Conservation (phyloP, 2,888 invertebrate species). For the Scelioninae gen. 1 region DNA sequence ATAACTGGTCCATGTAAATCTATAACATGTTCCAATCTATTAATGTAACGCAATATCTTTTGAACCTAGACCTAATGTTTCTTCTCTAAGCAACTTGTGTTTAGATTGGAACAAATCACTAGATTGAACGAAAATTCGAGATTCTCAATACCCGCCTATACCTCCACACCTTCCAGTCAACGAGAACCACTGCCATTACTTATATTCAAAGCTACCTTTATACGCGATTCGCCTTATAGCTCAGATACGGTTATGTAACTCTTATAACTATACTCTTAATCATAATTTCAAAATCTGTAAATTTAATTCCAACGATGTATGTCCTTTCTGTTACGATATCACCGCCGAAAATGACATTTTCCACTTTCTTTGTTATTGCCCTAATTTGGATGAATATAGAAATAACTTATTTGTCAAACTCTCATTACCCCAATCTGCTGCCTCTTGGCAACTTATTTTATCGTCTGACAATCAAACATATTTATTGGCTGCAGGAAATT, state of each 20-base stretch:
- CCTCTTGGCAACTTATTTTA: not conserved
- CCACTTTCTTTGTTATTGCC: not conserved
- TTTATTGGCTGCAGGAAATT: not conserved
- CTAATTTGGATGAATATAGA: not conserved
- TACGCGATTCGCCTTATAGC: not conserved
- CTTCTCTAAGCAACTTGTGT: not conserved
- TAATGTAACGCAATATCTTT: not conserved
- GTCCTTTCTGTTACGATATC: not conserved
- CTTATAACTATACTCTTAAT: not conserved
- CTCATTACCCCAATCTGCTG: not conserved
- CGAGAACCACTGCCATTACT: not conserved
- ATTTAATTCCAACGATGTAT: not conserved
- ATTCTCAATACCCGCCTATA: not conserved
- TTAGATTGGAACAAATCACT: not conserved
- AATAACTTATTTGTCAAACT: not conserved
- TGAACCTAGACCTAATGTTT: not conserved
- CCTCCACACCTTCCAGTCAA: not conserved
- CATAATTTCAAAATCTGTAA: not conserved
- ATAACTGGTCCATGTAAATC: no score
- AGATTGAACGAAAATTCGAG: not conserved
- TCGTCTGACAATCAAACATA: not conserved
- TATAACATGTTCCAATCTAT: no score
- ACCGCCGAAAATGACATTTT: not conserved
- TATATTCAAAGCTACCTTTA: not conserved
- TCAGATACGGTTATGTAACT: not conserved